A percentile compares a stretch with the other conserved stretches of the same genome.
Evolutionary conservation across 1,140 invertebrate species (phyloP).

Genomic region (Acromyrmex charruanus): DNA sequence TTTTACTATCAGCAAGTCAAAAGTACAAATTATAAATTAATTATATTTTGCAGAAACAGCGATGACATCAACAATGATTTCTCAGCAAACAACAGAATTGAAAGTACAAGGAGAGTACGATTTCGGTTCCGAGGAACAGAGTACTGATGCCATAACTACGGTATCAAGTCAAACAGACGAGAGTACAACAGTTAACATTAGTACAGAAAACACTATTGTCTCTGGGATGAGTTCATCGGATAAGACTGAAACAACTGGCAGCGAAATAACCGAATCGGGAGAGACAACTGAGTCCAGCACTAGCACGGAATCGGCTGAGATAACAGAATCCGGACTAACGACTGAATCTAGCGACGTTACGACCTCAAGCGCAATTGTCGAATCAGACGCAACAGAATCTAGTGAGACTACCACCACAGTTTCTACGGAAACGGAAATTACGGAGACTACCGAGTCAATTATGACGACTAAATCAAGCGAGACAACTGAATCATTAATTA

Average conservation of each 20-base stretch:
- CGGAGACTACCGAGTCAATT: slow-evolving; percentile 42
- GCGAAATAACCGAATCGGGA: slow-evolving; percentile 66
- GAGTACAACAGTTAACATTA: not conserved
- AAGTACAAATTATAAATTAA: not conserved
- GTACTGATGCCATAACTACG: slow-evolving; percentile 24
- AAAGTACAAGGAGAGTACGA: slow-evolving; percentile 8
- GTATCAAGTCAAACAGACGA: slow-evolving; percentile 60
- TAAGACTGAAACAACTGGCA: slow-evolving; percentile 66
- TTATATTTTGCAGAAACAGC: slow-evolving; percentile 10
- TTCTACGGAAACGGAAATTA: slow-evolving; percentile 27
- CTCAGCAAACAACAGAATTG: slow-evolving; percentile 11
- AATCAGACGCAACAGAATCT: slow-evolving; percentile 46
- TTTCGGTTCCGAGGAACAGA: not conserved
- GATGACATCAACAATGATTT: slow-evolving; percentile 19
- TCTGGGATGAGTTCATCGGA: slow-evolving; percentile 68
- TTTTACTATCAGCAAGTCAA: not conserved
- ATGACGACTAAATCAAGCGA: slow-evolving; percentile 66
- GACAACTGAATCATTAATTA: slow-evolving; percentile 66
- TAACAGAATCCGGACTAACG: slow-evolving; percentile 67
- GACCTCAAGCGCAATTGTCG: slow-evolving; percentile 56
- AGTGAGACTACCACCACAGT: slow-evolving; percentile 22
- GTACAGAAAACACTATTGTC: slow-evolving; percentile 60
- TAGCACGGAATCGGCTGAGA: slow-evolving; percentile 67
- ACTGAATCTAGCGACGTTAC: slow-evolving; percentile 67
- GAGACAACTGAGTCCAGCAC: slow-evolving; percentile 69